Base-by-base conservation (phyloP, 1,140 invertebrate species). In the Zaprionus vittiger region DNA sequence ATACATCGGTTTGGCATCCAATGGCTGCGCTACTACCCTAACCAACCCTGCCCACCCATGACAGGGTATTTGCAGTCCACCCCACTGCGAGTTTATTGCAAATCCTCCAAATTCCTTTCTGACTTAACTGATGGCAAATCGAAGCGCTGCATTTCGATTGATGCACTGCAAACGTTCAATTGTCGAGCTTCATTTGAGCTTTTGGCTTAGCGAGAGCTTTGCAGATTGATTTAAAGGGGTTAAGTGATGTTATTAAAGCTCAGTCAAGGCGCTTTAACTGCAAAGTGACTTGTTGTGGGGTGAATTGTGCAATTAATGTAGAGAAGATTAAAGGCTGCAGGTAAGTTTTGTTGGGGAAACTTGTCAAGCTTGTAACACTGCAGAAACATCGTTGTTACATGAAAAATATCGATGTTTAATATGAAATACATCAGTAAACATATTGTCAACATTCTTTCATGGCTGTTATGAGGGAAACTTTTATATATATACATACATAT, bases 1-100 rank as follows among this genome's bases (percentile, higher is more conserved):
- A 70, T 54, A 76, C 67, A 76, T 76, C 61, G 68, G 65, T 72
- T 72, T 41, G 26, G 44, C 26, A 54, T 24, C 73, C 62, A 28
- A 7, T 54, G 49, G 38, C 20, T 49, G 17, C 9, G n/a, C 47
- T 11, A 24, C 20, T 49, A 12, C 20, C 47, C 20, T 49, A 12
- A 11, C 47, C 47, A 9, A 12, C 44, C 17, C 44, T 22, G 20
- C 11, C n/a, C 26, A 12, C 7, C 17, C 38, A 26, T 61, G 57
- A 28, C 6, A 61, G 73, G 54, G 73, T 71, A 75, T 75, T 37
- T 64, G 22, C 47, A 34, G 54, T 37, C 34, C 15, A 75, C n/a
- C 41, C 22, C 28, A 1, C 31, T 17, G 37, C 5, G 26, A 20
- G 20, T 54, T 62, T 26, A 49, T 15, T 31, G 24, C 14, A 47